phyloP scores from a whole-genome alignment of 2,888 invertebrate genomes.

The Parapristionchus giblindavisi region DNA sequence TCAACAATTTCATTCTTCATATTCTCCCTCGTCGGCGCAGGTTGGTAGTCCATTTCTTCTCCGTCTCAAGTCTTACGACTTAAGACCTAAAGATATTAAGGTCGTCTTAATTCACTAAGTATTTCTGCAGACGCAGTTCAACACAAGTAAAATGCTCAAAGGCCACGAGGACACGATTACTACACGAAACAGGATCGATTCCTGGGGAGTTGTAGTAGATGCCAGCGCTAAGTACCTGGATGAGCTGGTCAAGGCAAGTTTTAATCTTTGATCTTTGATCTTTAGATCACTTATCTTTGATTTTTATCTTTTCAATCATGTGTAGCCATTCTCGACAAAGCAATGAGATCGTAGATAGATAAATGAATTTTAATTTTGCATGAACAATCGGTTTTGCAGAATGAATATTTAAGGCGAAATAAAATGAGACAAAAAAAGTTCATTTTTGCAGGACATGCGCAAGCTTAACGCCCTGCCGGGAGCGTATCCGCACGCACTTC shows the following conservation, averaged over 20 bases:
- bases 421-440: background rate
- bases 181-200: too few relatives aligned
- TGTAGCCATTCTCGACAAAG: too few relatives aligned
- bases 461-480: conserved; percentile 30
- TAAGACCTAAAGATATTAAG: background rate
- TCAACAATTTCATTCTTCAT: conserved; percentile 2
- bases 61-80: background rate
- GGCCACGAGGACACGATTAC: too few relatives aligned
- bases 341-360: too few relatives aligned
- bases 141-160: too few relatives aligned
- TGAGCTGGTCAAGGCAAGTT: conserved; percentile 29
- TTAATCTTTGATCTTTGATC: background rate
- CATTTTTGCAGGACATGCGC: conserved; percentile 29
- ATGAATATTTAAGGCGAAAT: background rate
- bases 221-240: conserved; percentile 34
- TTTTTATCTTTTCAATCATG: too few relatives aligned
- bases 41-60: background rate
- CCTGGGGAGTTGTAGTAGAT: conserved; percentile 13
- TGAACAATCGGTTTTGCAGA: too few relatives aligned
- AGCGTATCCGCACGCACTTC: conserved; percentile 24
- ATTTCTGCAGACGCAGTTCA: too few relatives aligned
- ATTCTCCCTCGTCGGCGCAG: conserved; percentile 15
- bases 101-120: background rate
- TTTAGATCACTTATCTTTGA: too few relatives aligned
- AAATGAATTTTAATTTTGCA: too few relatives aligned